phyloP scores from a whole-genome alignment of 2,113 vertebrate species.

The Raja brachyura region DNA sequence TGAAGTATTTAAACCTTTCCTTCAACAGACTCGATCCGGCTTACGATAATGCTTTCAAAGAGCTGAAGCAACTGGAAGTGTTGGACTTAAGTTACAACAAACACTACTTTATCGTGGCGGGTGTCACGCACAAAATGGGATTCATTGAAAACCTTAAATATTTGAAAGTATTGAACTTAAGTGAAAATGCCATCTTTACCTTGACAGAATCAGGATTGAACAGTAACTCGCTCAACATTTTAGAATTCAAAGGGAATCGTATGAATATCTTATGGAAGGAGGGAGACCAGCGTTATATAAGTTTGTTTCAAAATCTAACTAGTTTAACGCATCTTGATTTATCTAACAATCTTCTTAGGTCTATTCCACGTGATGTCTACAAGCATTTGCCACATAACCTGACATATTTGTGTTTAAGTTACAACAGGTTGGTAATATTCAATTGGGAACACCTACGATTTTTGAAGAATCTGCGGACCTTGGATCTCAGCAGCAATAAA shows the following conservation, averaged over 20 bases:
- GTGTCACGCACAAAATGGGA: conserved; percentile 58
- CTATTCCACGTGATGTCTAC: conserved; percentile 51
- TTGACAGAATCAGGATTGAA: conserved; percentile 56
- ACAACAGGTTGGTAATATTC: conserved; percentile 52
- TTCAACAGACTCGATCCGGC: conserved; percentile 57
- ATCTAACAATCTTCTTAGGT: conserved; percentile 51
- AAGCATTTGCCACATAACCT: conserved; percentile 51
- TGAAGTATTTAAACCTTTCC: conserved; percentile 61
- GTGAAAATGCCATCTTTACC: conserved; percentile 58
- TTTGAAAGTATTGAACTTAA: conserved; percentile 59
- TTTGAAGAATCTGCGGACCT: conserved; percentile 48
- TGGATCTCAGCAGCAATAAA: conserved; percentile 59
- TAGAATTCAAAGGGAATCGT: conserved; percentile 58
- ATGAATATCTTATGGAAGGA: conserved; percentile 61
- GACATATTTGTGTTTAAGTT: conserved; percentile 46
- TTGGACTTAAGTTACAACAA: conserved; percentile 65
- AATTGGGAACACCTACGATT: conserved; percentile 49
- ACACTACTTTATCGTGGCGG: conserved; percentile 63
- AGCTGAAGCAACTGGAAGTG: conserved; percentile 52
- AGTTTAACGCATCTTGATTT: conserved; percentile 62
- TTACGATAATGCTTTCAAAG: conserved; percentile 51
- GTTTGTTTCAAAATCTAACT: conserved; percentile 54
- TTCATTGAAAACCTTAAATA: conserved; percentile 57
- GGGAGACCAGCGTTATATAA: conserved; percentile 45
- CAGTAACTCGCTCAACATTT: conserved; percentile 60